Base-by-base conservation (phyloP, 1,140 invertebrate species). In the Physella acuta region DNA sequence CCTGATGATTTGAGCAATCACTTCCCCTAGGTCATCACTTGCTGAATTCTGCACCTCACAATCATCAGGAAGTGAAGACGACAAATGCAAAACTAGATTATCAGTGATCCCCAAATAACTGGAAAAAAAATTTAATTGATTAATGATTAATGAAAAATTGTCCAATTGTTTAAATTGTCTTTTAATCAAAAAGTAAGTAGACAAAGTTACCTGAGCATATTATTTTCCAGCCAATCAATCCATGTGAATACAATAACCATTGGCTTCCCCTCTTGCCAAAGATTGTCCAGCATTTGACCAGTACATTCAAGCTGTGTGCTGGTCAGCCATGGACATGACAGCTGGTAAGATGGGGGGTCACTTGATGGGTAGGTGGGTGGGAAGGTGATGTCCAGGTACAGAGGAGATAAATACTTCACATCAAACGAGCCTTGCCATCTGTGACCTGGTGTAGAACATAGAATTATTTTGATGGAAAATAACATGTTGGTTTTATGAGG, bases 201-300 rank as follows among this genome's bases (percentile, higher is more conserved):
- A 67, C 30, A 68, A 56, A n/a, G n/a, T 49, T 65, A 80, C 78
- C 68, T 73, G 3, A 77, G 53, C 24, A 64, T 52, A 68, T 78
- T 75, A 59, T 76, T 73, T 51, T 80, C 75, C 59, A 80, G 64
- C 76, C 78, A 79, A 62, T 78, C 73, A n/a, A 79, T 66, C 79
- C 79, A 80, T 26, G 73, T 75, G 56, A 71, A 78, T 3, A 80
- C 14, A 31, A 80, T 68, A 24, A 76, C 75, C 71, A 79, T 74
- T 3, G 53, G 39, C 14, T 16, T 24, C 24, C 49, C 68, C 34
- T 76, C 77, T 39, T 71, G 39, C 77, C 77, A 80, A 52, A 80
- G 30, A 11, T 16, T 52, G 39, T 78, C 75, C 64, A 80, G 52
- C 52, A 70, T 64, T 24, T 52, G 44, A 73, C 76, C 75, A 44